phyloP scores from a whole-genome alignment of 2,888 invertebrate species.

The Leptinotarsa juncta region DNA sequence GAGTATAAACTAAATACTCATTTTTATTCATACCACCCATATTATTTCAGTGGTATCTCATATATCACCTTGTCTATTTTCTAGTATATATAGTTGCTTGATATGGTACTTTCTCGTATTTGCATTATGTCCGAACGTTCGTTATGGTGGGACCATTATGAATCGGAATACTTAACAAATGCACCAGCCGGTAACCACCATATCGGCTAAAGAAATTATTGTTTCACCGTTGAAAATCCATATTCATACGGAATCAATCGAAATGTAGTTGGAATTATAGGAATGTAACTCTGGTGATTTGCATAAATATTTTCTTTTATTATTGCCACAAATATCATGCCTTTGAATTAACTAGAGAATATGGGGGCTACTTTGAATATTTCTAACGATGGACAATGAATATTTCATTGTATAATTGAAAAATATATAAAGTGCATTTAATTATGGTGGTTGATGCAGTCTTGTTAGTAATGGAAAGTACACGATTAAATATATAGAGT shows the following conservation, averaged over 20 bases:
- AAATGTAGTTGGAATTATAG: conserved; percentile 1
- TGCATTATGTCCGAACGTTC: not conserved
- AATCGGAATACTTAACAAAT: not conserved
- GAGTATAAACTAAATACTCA: no score
- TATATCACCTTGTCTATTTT: no score
- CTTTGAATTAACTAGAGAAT: not conserved
- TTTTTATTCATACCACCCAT: no score
- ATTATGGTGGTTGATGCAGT: conserved; percentile 1
- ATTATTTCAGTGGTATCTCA: no score
- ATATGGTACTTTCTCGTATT: no score
- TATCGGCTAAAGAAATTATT: not conserved
- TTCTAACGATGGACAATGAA: not conserved
- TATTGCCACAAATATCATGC: not conserved
- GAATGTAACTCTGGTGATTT: not conserved
- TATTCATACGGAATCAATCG: conserved; percentile 12
- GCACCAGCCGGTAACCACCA: conserved; percentile 7
- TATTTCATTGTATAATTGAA: not conserved
- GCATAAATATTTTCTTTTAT: conserved; percentile 5
- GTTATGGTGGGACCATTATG: conserved; percentile 1
- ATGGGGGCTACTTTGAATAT: conserved; percentile 13
- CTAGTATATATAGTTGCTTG: no score
- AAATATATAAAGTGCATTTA: not conserved
- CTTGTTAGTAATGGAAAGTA: not conserved
- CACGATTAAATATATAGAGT: no score
- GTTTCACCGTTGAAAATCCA: conserved; percentile 13